A percentile compares a stretch with the other conserved stretches of the same genome.
phyloP scores from a whole-genome alignment of 2,797 vertebrate species.

The Esox masquinongy region DNA sequence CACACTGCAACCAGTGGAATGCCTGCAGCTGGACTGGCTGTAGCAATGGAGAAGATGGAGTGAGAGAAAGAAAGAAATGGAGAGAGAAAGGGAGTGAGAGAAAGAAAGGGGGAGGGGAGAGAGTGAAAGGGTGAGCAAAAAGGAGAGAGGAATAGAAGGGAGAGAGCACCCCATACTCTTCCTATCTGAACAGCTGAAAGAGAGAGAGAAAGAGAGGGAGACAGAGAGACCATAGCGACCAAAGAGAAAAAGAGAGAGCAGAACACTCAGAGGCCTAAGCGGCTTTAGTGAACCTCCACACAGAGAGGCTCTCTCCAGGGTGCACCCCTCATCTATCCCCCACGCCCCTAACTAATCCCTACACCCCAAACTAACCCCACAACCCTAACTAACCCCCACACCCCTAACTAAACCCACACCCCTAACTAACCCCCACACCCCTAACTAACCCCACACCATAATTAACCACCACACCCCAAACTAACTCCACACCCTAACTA shows the following conservation, averaged over 20 bases:
- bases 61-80: neutral
- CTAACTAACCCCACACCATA: too few relatives aligned
- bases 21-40: constrained; percentile 29
- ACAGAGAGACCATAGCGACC: neutral
- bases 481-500: too few relatives aligned
- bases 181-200: neutral
- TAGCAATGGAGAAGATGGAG: constrained; percentile 6
- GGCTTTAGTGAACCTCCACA: constrained; percentile 4
- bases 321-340: too few relatives aligned
- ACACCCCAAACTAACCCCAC: too few relatives aligned
- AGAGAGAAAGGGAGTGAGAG: neutral
- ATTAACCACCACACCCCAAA: too few relatives aligned
- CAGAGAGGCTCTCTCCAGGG: constrained; percentile 11
- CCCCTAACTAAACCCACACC: too few relatives aligned
- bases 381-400: too few relatives aligned
- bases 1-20: constrained; percentile 54
- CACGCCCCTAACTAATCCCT: too few relatives aligned
- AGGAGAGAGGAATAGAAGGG: too few relatives aligned
- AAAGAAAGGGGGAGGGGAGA: neutral
- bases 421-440: too few relatives aligned
- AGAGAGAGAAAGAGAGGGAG: neutral
- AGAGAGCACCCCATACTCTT: too few relatives aligned
- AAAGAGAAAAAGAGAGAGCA: neutral
- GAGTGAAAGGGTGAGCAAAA: too few relatives aligned
- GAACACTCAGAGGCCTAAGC: neutral